A percentile compares a stretch with the other conserved stretches of the same genome.
Conservation (phyloP, 2,113 vertebrate species). For the Psephotus haematonotus region DNA sequence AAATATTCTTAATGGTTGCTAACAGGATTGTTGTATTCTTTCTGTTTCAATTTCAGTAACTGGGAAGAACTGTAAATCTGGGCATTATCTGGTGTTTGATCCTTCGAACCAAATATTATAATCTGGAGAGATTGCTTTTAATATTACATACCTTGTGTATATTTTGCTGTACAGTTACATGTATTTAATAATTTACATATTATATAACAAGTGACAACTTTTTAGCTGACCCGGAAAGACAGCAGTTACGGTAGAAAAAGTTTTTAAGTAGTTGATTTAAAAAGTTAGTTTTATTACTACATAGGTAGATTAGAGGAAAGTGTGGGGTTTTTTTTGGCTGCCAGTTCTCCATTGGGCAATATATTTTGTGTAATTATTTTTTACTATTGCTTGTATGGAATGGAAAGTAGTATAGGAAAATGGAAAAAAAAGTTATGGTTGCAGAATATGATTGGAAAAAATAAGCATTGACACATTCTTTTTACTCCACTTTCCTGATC, state of each 20-base stretch:
- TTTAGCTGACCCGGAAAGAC: neutral
- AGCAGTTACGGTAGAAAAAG: neutral
- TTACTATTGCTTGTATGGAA: neutral
- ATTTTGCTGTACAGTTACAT: neutral
- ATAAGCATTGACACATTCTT: neutral
- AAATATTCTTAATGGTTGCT: neutral
- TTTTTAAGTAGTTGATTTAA: neutral
- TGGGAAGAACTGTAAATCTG: neutral
- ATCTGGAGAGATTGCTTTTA: neutral
- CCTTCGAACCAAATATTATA: neutral
- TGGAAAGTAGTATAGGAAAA: neutral
- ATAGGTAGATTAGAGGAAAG: neutral
- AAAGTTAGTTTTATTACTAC: neutral
- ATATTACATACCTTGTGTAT: neutral
- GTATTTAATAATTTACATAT: neutral
- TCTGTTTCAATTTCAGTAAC: neutral
- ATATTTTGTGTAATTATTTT: neutral
- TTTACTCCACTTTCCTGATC: neutral
- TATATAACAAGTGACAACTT: neutral
- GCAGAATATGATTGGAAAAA: neutral
- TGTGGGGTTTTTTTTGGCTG: neutral
- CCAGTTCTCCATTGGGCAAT: neutral
- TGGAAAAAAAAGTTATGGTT: neutral
- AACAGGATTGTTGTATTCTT: neutral
- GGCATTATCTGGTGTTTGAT: neutral